Percentiles rank a stretch among this genome's conserved stretches.
phyloP scores from a whole-genome alignment of 2,888 invertebrate species.

The Hartigia nigra region DNA sequence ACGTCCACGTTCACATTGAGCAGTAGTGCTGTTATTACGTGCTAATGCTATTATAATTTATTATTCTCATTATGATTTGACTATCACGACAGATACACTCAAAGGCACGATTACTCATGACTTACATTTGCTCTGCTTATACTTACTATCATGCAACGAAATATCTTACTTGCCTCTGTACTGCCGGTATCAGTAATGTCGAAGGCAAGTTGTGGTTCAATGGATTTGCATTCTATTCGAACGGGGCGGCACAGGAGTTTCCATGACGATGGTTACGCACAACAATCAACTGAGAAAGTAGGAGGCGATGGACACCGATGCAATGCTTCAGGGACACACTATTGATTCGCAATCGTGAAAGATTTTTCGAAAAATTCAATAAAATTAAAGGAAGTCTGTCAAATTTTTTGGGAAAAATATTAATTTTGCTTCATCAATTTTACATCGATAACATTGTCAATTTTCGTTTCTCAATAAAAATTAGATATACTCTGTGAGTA shows the following conservation, averaged over 20 bases:
- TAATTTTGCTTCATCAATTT: no score
- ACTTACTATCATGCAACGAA: neutral
- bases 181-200: neutral
- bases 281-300: neutral
- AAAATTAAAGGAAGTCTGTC: no score
- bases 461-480: neutral
- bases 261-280: conserved; percentile 1
- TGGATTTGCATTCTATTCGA: neutral
- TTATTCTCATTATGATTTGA: neutral
- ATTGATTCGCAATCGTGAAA: neutral
- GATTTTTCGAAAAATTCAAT: neutral
- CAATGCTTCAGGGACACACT: neutral
- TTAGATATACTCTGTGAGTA: no score
- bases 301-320: neutral
- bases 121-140: neutral
- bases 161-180: neutral
- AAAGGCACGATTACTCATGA: neutral
- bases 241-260: conserved; percentile 1
- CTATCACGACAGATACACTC: neutral
- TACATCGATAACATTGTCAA: neutral
- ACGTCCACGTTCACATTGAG: neutral
- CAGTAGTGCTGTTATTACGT: neutral
- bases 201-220: neutral
- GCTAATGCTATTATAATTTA: neutral
- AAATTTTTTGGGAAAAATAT: no score